Percentiles rank a stretch among this genome's conserved stretches.
Conservation (phyloP, 2,113 vertebrate genomes). For the Stomatorhinus ivindoensis region DNA sequence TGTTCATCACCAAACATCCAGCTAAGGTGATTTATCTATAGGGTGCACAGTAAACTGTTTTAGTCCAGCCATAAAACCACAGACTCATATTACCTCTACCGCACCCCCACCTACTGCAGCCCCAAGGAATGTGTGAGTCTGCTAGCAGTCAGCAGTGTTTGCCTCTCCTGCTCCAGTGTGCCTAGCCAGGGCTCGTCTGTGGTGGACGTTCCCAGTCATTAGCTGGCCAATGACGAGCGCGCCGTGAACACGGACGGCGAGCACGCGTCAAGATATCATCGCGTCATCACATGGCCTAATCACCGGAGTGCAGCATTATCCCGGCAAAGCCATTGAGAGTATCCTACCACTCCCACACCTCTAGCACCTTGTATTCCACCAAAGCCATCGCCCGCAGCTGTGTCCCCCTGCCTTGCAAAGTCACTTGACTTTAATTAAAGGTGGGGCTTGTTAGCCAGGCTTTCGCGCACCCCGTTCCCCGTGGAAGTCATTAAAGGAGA, state of each 20-base stretch:
- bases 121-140: background rate
- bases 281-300: background rate
- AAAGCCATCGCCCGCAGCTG: background rate
- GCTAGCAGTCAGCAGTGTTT: background rate
- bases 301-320: background rate
- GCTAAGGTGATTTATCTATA: background rate
- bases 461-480: background rate
- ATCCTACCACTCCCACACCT: background rate
- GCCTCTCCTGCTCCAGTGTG: background rate
- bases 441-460: constrained; percentile 4
- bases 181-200: background rate
- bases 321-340: background rate
- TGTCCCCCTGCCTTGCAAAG: background rate
- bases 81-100: background rate
- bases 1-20: background rate
- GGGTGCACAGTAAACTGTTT: background rate
- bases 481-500: constrained; percentile 18
- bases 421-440: constrained; percentile 9
- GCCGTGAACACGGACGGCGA: background rate
- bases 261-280: background rate
- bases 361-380: too few relatives aligned
- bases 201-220: background rate
- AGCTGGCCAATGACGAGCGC: background rate
- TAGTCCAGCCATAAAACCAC: background rate
- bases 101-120: background rate